Evolutionary conservation across 2,797 vertebrate genomes (phyloP), one percentile per base, ranked within the genome.

Genomic region (Dipus sagitta): DNA sequence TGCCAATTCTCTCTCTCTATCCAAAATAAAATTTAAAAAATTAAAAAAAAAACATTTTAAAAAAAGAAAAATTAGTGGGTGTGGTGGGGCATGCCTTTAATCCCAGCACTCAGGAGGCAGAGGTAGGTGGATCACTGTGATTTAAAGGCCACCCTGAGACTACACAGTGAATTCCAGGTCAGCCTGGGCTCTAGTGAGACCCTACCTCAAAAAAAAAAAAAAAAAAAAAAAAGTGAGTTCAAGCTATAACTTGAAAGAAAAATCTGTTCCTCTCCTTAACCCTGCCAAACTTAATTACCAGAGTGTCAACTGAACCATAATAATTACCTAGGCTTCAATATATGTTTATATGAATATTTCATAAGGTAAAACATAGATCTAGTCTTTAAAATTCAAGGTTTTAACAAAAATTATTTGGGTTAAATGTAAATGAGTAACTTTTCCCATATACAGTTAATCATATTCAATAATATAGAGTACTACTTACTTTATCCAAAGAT

Each of bases 361-460:
- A 85, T 47, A 88, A 91, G 93, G 62, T 78, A 58, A 68, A 96
- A 95, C 95, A 92, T 9, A 93, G 12, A 88, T 1, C 1, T 80
- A 88, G 47, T 81, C 52, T 78, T 95, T 82, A 82, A 90, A 17
- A 84, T 30, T 91, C 42, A 88, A 92, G 47, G 83, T 91, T 95
- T 78, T 82, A 68, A 82, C 20, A 95, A 93, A 88, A 72, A 65
- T 1, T 79, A 78, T 87, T 93, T 62, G 93, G 67, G 81, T 71
- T 20, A 92, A 94, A 95, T 42, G 8, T 18, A 94, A 91, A 91
- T 88, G 3, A 93, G 52, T 75, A 85, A n/a, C 54, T 76, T 78
- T 54, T 47, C 88, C 88, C 91, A 71, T 70, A 75, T 68, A 65
- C 13, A 85, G 6, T 78, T 76, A 95, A 75, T 54, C 17, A 58